phyloP scores from a whole-genome alignment of 2,113 vertebrate species.

The Coryphaenoides rupestris region DNA sequence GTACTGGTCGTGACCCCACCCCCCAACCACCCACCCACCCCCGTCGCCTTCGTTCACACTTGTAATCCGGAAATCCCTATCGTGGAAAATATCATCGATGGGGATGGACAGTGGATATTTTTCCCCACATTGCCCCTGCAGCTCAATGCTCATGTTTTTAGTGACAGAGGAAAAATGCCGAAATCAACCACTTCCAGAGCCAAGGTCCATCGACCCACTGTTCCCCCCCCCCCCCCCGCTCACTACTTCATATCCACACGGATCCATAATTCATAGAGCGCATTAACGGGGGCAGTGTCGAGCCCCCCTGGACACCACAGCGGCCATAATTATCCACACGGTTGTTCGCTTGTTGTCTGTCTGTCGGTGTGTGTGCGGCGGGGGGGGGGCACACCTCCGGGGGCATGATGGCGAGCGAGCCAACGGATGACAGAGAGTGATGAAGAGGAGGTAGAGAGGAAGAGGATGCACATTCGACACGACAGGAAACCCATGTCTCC shows the following conservation, averaged over 20 bases:
- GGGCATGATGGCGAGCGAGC: constrained; percentile 20
- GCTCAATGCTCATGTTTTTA: too few relatives aligned
- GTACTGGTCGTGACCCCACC: too few relatives aligned
- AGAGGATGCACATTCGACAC: not conserved
- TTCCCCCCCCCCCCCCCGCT: constrained; percentile 22
- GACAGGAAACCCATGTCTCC: too few relatives aligned
- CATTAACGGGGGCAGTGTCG: constrained; percentile 37
- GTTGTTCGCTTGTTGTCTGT: not conserved
- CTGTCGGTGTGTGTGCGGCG: constrained; percentile 12
- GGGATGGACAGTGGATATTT: too few relatives aligned
- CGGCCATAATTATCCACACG: constrained; percentile 52
- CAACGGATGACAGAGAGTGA: constrained; percentile 45
- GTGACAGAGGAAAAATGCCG: too few relatives aligned
- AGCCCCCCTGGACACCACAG: constrained; percentile 42
- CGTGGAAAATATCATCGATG: too few relatives aligned
- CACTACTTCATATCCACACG: constrained; percentile 24
- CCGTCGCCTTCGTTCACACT: too few relatives aligned
- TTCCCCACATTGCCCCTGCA: too few relatives aligned
- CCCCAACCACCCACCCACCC: too few relatives aligned
- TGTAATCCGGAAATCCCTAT: too few relatives aligned
- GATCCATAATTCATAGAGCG: constrained; percentile 61
- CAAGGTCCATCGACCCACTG: constrained; percentile 41
- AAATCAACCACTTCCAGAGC: constrained; percentile 2
- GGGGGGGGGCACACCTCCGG: not conserved
- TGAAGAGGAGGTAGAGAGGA: constrained; percentile 46